These are phyloP conservation scores for Macrotus californicus DNA, from an alignment of 2,113 vertebrate species.

Conservation along the genomic window DNA sequence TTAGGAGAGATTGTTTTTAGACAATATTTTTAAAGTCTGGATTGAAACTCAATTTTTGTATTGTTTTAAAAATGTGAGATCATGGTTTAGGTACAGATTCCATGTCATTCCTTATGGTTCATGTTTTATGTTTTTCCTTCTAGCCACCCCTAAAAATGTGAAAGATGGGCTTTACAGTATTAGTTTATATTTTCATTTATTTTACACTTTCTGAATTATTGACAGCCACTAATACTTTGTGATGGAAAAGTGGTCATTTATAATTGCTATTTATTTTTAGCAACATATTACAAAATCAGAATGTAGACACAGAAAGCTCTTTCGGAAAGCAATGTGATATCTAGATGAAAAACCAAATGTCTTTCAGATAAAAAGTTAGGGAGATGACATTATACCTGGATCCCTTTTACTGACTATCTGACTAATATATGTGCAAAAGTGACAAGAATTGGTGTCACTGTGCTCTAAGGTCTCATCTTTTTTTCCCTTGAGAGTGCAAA, in stretches of 20 bases:
- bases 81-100: neutral
- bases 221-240: slow-evolving; percentile 5
- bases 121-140: neutral
- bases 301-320: neutral
- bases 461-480: neutral
- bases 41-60: slow-evolving; percentile 21
- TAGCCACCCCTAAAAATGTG: neutral
- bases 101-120: neutral
- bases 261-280: slow-evolving; percentile 33
- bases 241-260: slow-evolving; percentile 15
- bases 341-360: neutral
- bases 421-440: neutral
- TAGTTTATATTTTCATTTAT: neutral
- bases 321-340: neutral
- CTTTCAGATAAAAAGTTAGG: neutral
- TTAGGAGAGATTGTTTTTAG: neutral
- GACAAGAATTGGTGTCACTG: neutral
- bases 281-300: neutral
- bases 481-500: neutral
- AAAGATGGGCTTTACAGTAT: neutral
- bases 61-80: slow-evolving; percentile 16
- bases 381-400: neutral
- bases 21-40: neutral
- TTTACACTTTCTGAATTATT: slow-evolving; percentile 21
- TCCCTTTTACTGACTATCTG: neutral